A percentile compares a stretch with the other conserved stretches of the same genome.
phyloP scores from a whole-genome alignment of 1,140 invertebrate genomes.

The Cheumatopsyche charites region DNA sequence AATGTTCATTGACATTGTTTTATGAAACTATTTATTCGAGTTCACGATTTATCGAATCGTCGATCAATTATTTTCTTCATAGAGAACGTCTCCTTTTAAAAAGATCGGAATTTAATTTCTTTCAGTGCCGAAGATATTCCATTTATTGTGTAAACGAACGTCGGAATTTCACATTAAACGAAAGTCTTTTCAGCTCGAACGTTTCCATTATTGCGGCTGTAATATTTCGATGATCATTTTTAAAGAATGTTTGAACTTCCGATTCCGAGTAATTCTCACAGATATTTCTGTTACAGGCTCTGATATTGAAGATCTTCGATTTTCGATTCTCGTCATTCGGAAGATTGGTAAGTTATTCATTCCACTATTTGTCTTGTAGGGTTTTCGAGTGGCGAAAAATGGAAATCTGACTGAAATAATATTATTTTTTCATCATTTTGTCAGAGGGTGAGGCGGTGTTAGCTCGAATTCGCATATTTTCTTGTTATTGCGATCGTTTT shows the following conservation, averaged over 20 bases:
- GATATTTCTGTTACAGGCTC: too few species aligned
- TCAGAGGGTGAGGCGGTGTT: background rate
- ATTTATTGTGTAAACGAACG: background rate
- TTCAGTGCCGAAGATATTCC: background rate
- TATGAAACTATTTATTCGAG: too few species aligned
- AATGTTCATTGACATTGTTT: too few species aligned
- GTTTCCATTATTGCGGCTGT: background rate
- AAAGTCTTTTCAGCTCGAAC: background rate
- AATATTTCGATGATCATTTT: too few species aligned
- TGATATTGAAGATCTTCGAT: background rate
- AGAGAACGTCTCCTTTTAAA: background rate
- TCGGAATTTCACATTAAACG: background rate
- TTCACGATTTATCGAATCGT: too few species aligned
- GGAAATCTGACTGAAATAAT: constrained; percentile 24
- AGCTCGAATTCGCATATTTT: background rate
- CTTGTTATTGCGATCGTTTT: background rate
- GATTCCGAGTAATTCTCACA: background rate
- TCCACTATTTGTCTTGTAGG: constrained; percentile 19
- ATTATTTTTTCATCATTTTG: constrained; percentile 24
- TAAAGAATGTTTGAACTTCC: too few species aligned
- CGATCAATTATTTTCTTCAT: too few species aligned
- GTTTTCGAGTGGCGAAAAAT: background rate
- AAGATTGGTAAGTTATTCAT: constrained; percentile 22
- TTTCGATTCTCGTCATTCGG: background rate
- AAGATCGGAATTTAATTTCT: background rate